Conservation (phyloP, 2,113 vertebrate species). For the Onychostoma macrolepis region DNA sequence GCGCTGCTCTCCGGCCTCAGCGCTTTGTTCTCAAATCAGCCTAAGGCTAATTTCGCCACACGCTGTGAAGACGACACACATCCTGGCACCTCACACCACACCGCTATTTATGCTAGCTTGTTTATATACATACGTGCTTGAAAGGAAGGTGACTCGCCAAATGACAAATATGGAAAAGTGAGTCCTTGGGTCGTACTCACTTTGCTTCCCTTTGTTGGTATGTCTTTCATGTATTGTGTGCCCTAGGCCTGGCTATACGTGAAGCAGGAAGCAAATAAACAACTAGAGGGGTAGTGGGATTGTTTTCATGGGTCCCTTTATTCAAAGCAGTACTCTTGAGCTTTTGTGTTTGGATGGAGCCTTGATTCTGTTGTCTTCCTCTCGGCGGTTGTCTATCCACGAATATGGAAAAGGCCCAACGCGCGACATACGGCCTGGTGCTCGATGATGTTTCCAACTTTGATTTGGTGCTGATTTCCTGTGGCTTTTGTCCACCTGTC, state of each 20-base stretch:
- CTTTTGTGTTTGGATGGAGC: constrained; percentile 10
- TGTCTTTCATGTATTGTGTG: constrained; percentile 17
- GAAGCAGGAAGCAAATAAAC: constrained; percentile 49
- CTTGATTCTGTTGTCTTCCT: background rate
- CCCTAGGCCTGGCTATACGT: constrained; percentile 39
- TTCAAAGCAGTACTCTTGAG: constrained; percentile 13
- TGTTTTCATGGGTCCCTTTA: constrained; percentile 15
- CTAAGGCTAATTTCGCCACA: constrained; percentile 47
- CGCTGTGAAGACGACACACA: constrained; percentile 49
- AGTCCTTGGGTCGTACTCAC: background rate
- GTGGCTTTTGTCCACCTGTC: constrained; percentile 29
- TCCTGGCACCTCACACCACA: constrained; percentile 47
- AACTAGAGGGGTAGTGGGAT: constrained; percentile 35
- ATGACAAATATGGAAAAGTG: constrained; percentile 17
- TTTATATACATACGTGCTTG: constrained; percentile 27
- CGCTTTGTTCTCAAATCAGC: constrained; percentile 60
- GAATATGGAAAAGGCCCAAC: background rate
- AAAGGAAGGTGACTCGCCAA: constrained; percentile 37
- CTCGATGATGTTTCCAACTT: constrained; percentile 18
- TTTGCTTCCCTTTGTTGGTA: background rate
- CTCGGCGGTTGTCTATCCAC: background rate
- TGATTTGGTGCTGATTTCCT: constrained; percentile 22
- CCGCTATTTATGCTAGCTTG: constrained; percentile 45
- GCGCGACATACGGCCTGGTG: background rate
- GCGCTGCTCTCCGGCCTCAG: constrained; percentile 43